phyloP scores from a whole-genome alignment of 2,113 vertebrate genomes.

The Crotalus helleri region DNA sequence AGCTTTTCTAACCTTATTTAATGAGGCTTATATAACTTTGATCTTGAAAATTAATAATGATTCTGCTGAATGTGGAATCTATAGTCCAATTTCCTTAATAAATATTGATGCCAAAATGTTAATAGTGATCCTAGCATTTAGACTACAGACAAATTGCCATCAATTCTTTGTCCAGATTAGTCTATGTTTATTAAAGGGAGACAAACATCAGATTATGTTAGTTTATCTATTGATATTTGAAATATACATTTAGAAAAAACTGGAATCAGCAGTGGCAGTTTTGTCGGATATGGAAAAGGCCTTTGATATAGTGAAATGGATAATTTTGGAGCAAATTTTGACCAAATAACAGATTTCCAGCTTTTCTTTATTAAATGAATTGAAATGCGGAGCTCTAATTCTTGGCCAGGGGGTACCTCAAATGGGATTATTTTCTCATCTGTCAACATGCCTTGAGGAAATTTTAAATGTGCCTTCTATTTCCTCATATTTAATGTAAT shows the following conservation, averaged over 20 bases:
- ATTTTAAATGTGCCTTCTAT: background rate
- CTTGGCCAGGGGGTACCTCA: background rate
- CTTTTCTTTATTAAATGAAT: background rate
- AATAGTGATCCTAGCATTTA: background rate
- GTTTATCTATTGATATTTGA: background rate
- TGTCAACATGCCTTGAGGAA: background rate
- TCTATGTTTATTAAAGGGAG: background rate
- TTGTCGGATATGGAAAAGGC: background rate
- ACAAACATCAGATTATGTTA: background rate
- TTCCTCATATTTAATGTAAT: background rate
- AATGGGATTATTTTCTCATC: background rate
- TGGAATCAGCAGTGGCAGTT: background rate
- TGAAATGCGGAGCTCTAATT: background rate
- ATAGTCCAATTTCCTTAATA: background rate
- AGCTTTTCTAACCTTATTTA: background rate
- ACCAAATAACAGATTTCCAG: background rate
- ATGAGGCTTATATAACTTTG: background rate
- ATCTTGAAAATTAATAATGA: background rate
- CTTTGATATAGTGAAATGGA: background rate
- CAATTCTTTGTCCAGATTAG: background rate
- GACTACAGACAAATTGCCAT: background rate
- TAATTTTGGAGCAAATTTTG: background rate
- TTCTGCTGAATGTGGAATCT: background rate
- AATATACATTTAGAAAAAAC: background rate
- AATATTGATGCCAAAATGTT: background rate